Conservation (phyloP, 2,888 invertebrate genomes). For the Minunthozetes semirufus region DNA sequence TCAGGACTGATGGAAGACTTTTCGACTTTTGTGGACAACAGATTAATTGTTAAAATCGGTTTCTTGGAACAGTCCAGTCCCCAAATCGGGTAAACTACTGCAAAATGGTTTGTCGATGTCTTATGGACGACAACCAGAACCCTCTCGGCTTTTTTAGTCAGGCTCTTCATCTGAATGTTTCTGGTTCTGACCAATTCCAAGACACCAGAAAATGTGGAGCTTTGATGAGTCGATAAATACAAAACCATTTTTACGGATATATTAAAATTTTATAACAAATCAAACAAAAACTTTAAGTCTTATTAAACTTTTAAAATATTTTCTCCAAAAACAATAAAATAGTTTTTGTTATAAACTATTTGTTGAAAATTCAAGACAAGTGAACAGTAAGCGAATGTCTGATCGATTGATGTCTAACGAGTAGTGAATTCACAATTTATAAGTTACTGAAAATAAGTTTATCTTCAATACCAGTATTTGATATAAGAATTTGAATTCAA, state of each 20-base stretch:
- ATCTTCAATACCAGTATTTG: neutral
- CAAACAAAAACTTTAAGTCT: no score
- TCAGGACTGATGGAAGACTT: neutral
- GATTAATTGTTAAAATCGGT: constrained; percentile 15
- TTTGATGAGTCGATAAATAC: neutral
- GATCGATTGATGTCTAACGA: neutral
- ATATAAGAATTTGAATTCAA: neutral
- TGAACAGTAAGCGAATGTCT: neutral
- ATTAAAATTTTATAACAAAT: neutral
- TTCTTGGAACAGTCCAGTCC: neutral
- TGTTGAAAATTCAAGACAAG: no score
- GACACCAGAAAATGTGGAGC: neutral
- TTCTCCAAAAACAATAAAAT: no score
- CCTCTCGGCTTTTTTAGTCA: neutral
- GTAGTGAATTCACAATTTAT: neutral
- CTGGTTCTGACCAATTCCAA: neutral
- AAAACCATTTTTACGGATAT: constrained; percentile 8
- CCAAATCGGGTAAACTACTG: constrained; percentile 7
- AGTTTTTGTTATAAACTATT: no score
- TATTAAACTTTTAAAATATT: no score
- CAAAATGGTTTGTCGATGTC: constrained; percentile 17
- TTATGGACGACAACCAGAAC: constrained; percentile 22
- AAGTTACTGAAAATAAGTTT: neutral
- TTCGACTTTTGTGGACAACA: neutral
- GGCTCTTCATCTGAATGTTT: neutral